Conservation (phyloP, 2,888 invertebrate species). For the Entomobrya proxima region DNA sequence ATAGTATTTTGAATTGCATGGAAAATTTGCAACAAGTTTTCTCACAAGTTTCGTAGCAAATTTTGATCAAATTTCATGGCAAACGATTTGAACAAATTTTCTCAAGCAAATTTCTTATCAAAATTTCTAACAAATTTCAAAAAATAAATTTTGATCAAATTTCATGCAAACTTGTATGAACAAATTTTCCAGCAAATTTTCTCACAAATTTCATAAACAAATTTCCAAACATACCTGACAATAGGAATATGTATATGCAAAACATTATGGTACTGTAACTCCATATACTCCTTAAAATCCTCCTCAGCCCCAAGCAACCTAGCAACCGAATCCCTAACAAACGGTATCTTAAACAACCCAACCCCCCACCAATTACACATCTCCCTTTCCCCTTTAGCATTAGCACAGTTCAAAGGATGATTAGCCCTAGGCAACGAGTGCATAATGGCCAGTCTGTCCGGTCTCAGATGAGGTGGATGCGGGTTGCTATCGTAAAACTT, state of each 20-base stretch:
- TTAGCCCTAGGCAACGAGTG: conserved; percentile 72
- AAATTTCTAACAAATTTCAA: too few relatives aligned
- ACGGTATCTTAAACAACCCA: conserved; percentile 73
- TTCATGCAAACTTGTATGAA: too few relatives aligned
- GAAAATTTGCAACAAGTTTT: too few relatives aligned
- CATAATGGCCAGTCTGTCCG: conserved; percentile 70
- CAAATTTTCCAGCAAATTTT: too few relatives aligned
- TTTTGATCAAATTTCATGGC: too few relatives aligned
- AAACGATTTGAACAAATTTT: too few relatives aligned
- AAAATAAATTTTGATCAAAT: too few relatives aligned
- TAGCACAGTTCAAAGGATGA: conserved; percentile 66
- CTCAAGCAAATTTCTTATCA: too few relatives aligned
- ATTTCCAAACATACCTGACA: conserved; percentile 35
- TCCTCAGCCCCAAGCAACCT: conserved; percentile 68
- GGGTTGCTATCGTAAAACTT: conserved; percentile 54
- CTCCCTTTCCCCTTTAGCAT: not conserved
- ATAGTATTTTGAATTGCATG: too few relatives aligned
- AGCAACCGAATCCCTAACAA: conserved; percentile 42
- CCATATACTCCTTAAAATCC: conserved; percentile 70
- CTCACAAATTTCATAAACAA: too few relatives aligned
- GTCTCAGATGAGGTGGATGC: conserved; percentile 17
- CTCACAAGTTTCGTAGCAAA: too few relatives aligned
- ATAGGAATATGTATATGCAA: conserved; percentile 72
- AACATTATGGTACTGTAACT: conserved; percentile 67
- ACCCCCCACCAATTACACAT: conserved; percentile 75